Conservation (phyloP, 2,888 invertebrate species). For the Rambutsinella grinnellia region DNA sequence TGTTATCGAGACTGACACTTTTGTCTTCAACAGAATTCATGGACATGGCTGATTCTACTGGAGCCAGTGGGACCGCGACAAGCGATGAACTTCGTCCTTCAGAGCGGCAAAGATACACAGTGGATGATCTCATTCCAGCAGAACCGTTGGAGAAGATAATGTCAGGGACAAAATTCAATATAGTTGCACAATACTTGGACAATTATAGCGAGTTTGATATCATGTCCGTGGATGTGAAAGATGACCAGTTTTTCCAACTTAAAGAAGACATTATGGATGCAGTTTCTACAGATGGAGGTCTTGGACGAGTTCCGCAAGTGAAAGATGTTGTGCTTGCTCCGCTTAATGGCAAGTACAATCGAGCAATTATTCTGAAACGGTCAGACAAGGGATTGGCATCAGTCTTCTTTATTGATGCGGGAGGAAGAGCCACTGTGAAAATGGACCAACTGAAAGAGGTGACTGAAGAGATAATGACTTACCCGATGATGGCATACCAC, state of each 20-base stretch:
- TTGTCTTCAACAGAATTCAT: too few relatives aligned
- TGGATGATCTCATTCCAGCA: too few relatives aligned
- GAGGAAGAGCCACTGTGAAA: not conserved
- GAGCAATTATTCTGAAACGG: not conserved
- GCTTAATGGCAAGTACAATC: conserved; percentile 3
- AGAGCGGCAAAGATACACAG: too few relatives aligned
- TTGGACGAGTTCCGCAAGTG: not conserved
- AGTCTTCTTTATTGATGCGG: conserved; percentile 27
- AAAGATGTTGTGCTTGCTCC: conserved; percentile 29
- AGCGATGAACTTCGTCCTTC: too few relatives aligned
- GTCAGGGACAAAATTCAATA: too few relatives aligned
- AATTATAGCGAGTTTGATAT: conserved; percentile 10
- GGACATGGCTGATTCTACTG: too few relatives aligned
- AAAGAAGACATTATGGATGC: conserved; percentile 13
- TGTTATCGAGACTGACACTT: too few relatives aligned
- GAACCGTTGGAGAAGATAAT: too few relatives aligned
- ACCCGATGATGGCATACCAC: conserved; percentile 11
- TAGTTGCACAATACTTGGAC: too few relatives aligned
- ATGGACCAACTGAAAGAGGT: conserved; percentile 1
- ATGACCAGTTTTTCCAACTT: conserved; percentile 16
- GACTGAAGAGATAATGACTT: conserved; percentile 14
- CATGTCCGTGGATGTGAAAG: not conserved
- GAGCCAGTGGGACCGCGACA: too few relatives aligned
- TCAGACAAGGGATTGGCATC: not conserved
- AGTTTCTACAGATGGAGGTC: not conserved